These are phyloP conservation scores for Aporophyla nigra DNA, from an alignment of 2,888 invertebrate species.

Conservation along the genomic window DNA sequence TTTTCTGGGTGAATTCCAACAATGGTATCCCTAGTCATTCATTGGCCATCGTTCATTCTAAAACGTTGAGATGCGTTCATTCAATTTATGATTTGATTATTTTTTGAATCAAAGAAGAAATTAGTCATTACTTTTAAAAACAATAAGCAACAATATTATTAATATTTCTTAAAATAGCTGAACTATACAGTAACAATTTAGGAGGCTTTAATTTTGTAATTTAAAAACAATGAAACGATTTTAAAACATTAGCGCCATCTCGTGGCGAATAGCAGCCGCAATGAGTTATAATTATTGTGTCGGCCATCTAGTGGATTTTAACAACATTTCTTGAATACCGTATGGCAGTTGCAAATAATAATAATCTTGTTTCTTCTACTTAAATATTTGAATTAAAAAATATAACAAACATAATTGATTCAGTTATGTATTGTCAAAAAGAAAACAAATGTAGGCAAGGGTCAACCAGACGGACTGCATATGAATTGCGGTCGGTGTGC, in stretches of 20 bases:
- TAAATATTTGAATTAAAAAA: too few relatives aligned
- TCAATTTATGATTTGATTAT: conserved; percentile 60
- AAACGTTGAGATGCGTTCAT: conserved; percentile 63
- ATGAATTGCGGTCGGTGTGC: not conserved
- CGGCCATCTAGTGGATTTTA: conserved; percentile 16
- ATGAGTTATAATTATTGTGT: not conserved
- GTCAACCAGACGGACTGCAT: not conserved
- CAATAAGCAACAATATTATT: not conserved
- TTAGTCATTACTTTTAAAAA: not conserved
- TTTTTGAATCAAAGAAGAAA: not conserved
- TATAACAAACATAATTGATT: too few relatives aligned
- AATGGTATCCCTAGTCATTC: conserved; percentile 62
- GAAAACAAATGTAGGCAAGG: not conserved
- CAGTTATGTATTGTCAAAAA: not conserved
- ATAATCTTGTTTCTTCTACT: not conserved
- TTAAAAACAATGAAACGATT: not conserved
- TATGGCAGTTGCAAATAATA: not conserved
- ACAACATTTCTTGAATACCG: not conserved
- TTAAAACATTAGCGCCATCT: conserved; percentile 46
- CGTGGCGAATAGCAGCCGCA: conserved; percentile 39
- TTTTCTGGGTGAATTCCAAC: conserved; percentile 38
- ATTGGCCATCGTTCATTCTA: conserved; percentile 67
- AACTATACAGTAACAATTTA: not conserved
- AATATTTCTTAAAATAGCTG: not conserved
- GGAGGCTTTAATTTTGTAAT: not conserved